phyloP scores from a whole-genome alignment of 2,797 vertebrate genomes.

The Cossypha caffra region DNA sequence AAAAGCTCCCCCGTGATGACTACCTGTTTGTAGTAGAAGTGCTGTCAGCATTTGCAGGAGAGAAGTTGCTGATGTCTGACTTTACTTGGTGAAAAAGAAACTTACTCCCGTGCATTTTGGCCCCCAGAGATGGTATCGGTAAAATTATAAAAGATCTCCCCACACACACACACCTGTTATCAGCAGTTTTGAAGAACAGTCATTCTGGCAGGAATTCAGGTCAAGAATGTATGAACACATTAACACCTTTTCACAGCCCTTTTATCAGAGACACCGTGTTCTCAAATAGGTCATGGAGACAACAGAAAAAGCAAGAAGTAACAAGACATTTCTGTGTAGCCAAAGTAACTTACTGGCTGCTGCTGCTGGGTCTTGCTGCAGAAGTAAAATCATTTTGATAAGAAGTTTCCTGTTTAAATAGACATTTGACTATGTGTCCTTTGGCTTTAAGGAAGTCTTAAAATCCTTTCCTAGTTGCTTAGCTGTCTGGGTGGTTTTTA shows the following conservation, averaged over 20 bases:
- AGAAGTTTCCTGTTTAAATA: constrained; percentile 59
- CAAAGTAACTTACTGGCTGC: neutral
- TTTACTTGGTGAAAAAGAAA: neutral
- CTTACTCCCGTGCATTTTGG: neutral
- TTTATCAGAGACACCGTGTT: neutral
- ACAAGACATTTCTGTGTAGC: neutral
- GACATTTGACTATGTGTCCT: constrained; percentile 14
- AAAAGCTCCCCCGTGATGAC: neutral
- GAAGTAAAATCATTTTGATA: constrained; percentile 34
- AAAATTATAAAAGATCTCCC: neutral
- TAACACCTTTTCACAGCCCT: constrained; percentile 38
- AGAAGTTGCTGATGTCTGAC: neutral
- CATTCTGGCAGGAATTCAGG: constrained; percentile 28
- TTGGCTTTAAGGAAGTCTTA: constrained; percentile 36
- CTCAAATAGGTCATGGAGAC: neutral
- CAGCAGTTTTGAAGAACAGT: constrained; percentile 19
- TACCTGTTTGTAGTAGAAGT: neutral
- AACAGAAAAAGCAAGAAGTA: neutral
- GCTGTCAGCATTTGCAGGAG: neutral
- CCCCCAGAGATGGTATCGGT: neutral
- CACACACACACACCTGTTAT: neutral
- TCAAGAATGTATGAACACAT: constrained; percentile 20
- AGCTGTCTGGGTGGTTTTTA: constrained; percentile 42
- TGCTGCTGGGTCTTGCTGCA: constrained; percentile 2
- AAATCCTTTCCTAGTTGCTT: constrained; percentile 29